A percentile compares a stretch with the other conserved stretches of the same genome.
phyloP scores from a whole-genome alignment of 1,140 invertebrate genomes.

The Conus ventricosus region DNA sequence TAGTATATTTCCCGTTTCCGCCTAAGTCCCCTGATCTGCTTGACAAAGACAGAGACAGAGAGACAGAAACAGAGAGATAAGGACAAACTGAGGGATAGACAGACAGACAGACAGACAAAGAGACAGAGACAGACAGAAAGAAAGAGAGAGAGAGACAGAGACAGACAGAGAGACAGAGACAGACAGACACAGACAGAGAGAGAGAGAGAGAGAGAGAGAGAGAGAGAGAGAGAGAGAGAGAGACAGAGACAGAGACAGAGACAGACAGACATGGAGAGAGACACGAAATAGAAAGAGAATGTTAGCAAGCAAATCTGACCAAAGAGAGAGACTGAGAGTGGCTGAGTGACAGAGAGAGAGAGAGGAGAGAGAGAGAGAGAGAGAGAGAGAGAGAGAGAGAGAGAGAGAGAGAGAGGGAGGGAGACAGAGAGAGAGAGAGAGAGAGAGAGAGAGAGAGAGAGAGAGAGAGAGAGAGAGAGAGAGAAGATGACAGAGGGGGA shows the following conservation, averaged over 20 bases:
- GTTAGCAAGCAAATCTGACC: too few species aligned
- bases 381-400: slow-evolving; percentile 5
- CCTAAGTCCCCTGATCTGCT: too few species aligned
- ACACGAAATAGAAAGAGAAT: too few species aligned
- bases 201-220: background rate
- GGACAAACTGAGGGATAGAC: background rate
- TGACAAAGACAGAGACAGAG: too few species aligned
- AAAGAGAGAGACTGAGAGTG: too few species aligned
- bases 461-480: too few species aligned
- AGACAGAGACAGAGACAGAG: background rate
- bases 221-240: background rate
- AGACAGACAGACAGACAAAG: background rate
- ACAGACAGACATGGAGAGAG: background rate
- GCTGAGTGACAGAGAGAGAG: background rate
- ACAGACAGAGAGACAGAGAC: background rate
- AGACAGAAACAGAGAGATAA: too few species aligned
- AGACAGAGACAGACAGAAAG: background rate
- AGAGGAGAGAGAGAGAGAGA: background rate
- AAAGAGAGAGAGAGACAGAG: background rate
- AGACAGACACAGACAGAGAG: background rate
- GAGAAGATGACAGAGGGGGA: too few species aligned
- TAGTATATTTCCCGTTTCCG: too few species aligned
- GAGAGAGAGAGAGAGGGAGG: background rate
- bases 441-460: too few species aligned
- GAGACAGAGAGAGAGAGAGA: background rate